A percentile compares a stretch with the other conserved stretches of the same genome.
These are phyloP conservation scores for Caenorhabditis macrosperma DNA, from an alignment of 2,888 invertebrate genomes.

Conservation along the genomic window DNA sequence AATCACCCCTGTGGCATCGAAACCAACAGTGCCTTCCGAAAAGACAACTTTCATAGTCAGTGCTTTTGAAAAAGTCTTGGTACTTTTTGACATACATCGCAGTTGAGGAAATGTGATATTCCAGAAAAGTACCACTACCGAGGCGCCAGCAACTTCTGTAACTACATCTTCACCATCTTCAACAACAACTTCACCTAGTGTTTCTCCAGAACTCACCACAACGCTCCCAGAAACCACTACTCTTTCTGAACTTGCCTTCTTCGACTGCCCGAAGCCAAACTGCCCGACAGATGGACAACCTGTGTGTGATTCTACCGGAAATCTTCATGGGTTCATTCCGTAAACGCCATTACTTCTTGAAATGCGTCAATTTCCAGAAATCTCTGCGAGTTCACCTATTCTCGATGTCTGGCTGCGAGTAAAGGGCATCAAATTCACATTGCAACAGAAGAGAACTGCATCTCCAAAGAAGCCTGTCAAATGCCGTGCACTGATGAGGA, in stretches of 20 bases:
- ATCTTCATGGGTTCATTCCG: constrained; percentile 57
- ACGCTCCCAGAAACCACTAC: constrained; percentile 1
- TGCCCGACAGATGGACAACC: constrained; percentile 65
- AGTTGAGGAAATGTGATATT: too few species aligned
- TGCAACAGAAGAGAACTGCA: constrained; percentile 59
- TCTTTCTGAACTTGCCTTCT: constrained; percentile 36
- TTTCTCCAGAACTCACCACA: neutral
- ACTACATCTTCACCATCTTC: neutral
- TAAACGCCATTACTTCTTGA: neutral
- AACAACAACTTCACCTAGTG: neutral
- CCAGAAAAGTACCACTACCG: constrained; percentile 37
- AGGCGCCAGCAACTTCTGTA: neutral
- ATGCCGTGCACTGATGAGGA: constrained; percentile 57
- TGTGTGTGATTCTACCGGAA: constrained; percentile 64
- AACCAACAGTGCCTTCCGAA: constrained; percentile 16
- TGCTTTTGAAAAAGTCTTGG: constrained; percentile 44
- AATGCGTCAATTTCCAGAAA: constrained; percentile 48
- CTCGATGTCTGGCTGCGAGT: constrained; percentile 75
- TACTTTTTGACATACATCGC: neutral
- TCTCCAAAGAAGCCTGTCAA: constrained; percentile 56
- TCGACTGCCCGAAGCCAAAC: constrained; percentile 69
- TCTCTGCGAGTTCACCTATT: constrained; percentile 71
- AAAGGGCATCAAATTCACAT: constrained; percentile 63
- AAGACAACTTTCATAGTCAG: constrained; percentile 58
- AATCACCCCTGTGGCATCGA: neutral